These are phyloP conservation scores for Butorides virescens DNA, from an alignment of 2,113 vertebrate genomes.

Conservation along the genomic window DNA sequence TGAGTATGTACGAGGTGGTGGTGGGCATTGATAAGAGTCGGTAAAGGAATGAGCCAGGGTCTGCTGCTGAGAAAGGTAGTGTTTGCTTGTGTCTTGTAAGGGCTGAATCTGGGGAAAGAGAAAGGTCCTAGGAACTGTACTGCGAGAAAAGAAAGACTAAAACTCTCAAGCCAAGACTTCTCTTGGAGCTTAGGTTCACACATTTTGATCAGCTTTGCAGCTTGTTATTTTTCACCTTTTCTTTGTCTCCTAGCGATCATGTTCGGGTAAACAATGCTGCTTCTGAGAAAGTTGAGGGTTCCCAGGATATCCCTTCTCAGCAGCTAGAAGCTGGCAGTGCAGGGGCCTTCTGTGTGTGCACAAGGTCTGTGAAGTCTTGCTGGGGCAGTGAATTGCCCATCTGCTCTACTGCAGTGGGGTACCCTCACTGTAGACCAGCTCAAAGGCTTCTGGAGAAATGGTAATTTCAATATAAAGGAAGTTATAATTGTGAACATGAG, in stretches of 20 bases:
- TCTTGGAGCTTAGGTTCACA: background rate
- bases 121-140: background rate
- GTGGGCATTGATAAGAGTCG: background rate
- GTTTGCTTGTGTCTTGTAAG: background rate
- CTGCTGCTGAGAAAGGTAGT: background rate
- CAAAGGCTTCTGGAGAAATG: background rate
- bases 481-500: background rate
- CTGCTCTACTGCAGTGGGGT: background rate
- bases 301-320: conserved; percentile 17
- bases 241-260: background rate
- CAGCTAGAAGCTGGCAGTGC: background rate
- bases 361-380: background rate
- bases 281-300: conserved; percentile 3
- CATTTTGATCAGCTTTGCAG: background rate
- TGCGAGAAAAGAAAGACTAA: background rate
- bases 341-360: background rate
- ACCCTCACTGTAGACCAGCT: background rate
- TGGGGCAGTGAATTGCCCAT: background rate
- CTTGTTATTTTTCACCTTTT: conserved; percentile 37
- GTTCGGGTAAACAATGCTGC: conserved; percentile 39
- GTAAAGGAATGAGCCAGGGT: background rate
- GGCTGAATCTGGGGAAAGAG: background rate
- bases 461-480: background rate
- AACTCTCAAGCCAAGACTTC: background rate
- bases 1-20: background rate